Evolutionary conservation across 2,113 vertebrate genomes (phyloP).

Genomic region (Anthoscopus minutus): DNA sequence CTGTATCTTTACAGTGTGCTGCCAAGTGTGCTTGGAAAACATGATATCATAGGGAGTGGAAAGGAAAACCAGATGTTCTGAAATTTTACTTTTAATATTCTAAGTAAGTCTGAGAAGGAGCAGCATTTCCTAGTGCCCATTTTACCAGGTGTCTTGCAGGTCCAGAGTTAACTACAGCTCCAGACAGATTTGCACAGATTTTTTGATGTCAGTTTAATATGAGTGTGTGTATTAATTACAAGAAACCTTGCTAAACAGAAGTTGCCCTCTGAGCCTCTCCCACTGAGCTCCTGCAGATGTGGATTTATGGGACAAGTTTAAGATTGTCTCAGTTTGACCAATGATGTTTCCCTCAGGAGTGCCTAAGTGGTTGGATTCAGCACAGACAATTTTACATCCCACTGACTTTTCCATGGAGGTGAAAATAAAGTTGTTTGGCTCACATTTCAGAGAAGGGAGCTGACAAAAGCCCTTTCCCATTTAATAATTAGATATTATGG

Average conservation of each 20-base stretch:
- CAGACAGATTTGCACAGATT: background rate
- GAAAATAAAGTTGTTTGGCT: background rate
- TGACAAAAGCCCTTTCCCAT: background rate
- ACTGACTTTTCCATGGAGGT: conserved; percentile 22
- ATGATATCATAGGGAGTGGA: conserved; percentile 57
- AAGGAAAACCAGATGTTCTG: conserved; percentile 58
- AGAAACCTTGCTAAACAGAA: background rate
- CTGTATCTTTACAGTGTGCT: conserved; percentile 39
- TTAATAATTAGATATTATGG: background rate
- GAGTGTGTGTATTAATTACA: background rate
- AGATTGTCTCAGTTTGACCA: background rate
- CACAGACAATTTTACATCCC: background rate
- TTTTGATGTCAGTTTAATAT: background rate
- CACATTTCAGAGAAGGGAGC: background rate
- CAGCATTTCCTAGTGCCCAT: background rate
- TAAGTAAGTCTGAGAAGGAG: background rate
- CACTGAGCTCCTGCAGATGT: background rate
- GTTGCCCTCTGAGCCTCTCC: background rate
- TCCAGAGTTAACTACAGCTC: background rate
- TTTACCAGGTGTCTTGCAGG: background rate
- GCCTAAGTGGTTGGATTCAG: background rate
- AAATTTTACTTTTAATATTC: conserved; percentile 9
- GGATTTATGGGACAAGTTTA: background rate
- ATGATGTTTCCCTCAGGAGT: background rate
- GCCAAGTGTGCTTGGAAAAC: conserved; percentile 59